Conservation (phyloP, 2,888 invertebrate species). For the Labia minor region DNA sequence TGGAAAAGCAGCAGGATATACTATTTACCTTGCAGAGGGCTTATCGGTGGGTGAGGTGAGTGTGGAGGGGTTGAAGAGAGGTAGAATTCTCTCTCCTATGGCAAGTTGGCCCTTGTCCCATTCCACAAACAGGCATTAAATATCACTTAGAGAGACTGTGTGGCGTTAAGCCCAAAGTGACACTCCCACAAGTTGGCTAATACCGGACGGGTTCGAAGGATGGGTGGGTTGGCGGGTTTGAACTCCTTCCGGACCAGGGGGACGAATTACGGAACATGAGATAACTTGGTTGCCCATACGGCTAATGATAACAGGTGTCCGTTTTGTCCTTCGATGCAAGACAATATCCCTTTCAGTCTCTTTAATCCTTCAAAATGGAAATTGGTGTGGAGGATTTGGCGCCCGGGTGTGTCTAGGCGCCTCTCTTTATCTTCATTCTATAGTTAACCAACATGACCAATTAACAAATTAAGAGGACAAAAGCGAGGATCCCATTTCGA, state of each 20-base stretch:
- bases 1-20: background rate
- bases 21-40: slow-evolving; percentile 13
- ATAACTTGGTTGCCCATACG: background rate
- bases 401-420: too few species aligned
- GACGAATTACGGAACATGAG: background rate
- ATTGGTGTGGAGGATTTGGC: too few species aligned
- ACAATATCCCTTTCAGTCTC: background rate
- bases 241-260: background rate
- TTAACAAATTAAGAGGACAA: background rate
- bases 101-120: background rate
- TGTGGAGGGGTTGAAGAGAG: too few species aligned
- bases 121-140: background rate
- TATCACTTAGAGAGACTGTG: background rate
- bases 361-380: background rate
- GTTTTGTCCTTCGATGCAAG: background rate
- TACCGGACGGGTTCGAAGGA: too few species aligned
- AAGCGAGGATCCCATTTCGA: too few species aligned
- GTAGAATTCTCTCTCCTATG: too few species aligned
- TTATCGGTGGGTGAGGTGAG: background rate
- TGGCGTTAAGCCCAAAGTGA: background rate
- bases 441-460: background rate
- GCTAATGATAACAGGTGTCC: slow-evolving; percentile 1
- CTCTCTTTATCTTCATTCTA: too few species aligned
- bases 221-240: too few species aligned
- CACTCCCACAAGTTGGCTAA: too few species aligned